Percentiles rank a stretch among this genome's conserved stretches.
Evolutionary conservation across 2,888 invertebrate genomes (phyloP).

Genomic region (Ormyrus labotus): DNA sequence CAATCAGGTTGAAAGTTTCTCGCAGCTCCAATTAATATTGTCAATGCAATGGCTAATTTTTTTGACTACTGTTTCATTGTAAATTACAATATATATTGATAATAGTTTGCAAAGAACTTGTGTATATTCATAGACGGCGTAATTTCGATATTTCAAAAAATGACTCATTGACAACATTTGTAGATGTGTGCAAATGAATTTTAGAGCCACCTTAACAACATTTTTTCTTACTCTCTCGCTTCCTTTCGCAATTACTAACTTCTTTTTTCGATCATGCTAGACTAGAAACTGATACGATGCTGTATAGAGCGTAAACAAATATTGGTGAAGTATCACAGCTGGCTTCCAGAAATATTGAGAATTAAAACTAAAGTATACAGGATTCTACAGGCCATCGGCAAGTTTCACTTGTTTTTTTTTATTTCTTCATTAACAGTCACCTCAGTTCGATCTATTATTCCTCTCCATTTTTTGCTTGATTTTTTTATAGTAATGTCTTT

Average conservation of each 20-base stretch:
- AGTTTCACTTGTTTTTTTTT: slow-evolving; percentile 43
- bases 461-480: background rate
- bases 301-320: slow-evolving; percentile 60
- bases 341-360: slow-evolving; percentile 69
- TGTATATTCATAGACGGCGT: slow-evolving; percentile 42
- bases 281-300: slow-evolving; percentile 51
- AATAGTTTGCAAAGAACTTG: slow-evolving; percentile 36
- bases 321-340: slow-evolving; percentile 73
- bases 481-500: slow-evolving; percentile 2
- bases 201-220: slow-evolving; percentile 40
- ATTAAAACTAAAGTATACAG: slow-evolving; percentile 63
- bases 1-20: background rate
- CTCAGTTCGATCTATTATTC: slow-evolving; percentile 48
- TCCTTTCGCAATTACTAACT: background rate
- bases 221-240: slow-evolving; percentile 19
- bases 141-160: slow-evolving; percentile 43
- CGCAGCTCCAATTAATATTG: slow-evolving; percentile 46
- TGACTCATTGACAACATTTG: slow-evolving; percentile 36
- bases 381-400: slow-evolving; percentile 66
- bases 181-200: slow-evolving; percentile 14
- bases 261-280: slow-evolving; percentile 25
- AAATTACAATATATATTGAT: background rate
- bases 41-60: slow-evolving; percentile 35
- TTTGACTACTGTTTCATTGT: slow-evolving; percentile 1
- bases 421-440: slow-evolving; percentile 42